Evolutionary conservation across 2,797 vertebrate genomes (phyloP).

Genomic region (Galagoides demidoff): DNA sequence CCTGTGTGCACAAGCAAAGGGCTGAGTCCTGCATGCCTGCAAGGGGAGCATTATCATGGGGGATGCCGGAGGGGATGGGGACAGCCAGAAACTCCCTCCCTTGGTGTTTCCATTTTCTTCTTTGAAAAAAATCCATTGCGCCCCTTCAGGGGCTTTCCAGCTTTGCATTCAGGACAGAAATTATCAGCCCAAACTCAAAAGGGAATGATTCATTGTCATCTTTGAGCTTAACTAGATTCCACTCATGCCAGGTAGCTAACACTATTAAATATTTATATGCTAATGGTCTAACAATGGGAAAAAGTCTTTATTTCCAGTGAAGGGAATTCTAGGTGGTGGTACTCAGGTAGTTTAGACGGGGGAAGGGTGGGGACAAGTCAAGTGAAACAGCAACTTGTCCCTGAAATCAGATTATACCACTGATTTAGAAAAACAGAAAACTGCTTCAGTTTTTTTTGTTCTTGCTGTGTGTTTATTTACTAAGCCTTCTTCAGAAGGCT

Average conservation of each 20-base stretch:
- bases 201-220: neutral
- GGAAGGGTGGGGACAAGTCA: neutral
- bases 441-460: neutral
- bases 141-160: neutral
- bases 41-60: neutral
- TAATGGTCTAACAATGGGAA: neutral
- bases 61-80: fast-evolving
- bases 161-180: neutral
- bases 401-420: neutral
- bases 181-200: neutral
- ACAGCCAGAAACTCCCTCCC: neutral
- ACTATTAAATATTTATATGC: slow-evolving; percentile 24
- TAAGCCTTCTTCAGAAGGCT: neutral
- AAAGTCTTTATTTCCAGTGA: neutral
- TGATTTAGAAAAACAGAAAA: neutral
- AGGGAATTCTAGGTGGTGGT: neutral
- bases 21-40: neutral
- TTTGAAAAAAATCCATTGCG: neutral
- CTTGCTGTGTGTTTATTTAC: neutral
- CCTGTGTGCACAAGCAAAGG: neutral
- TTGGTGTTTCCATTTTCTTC: neutral
- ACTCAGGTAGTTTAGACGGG: neutral
- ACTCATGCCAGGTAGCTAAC: neutral
- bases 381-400: neutral
- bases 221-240: neutral